Evolutionary conservation across 2,113 vertebrate genomes (phyloP), one percentile per base, ranked within the genome.

Genomic region (Engystomops pustulosus): DNA sequence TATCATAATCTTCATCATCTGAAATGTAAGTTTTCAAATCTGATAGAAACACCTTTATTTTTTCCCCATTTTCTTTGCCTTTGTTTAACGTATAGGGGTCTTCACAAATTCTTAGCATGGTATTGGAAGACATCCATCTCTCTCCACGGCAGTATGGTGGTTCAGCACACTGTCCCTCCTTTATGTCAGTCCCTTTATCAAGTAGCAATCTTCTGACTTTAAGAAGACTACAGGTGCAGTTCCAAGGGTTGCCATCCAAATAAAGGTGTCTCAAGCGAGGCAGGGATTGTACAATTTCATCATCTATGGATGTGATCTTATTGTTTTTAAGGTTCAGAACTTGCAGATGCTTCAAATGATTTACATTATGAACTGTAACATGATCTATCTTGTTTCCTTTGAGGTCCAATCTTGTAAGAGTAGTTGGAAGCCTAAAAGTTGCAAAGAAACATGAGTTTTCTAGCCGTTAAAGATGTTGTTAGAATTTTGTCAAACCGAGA

Each of bases 301-400:
- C 86, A 85, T 92, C 89, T 79, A 95, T 87, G 58, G 91, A 87
- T 27, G 93, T 93, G 85, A 96, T 90, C 78, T 88, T 92, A 89
- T 95, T 96, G 85, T 95, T 94, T 68, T 93, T 89, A 55, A 96
- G 90, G 87, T 96, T 95, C 87, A 96, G 89, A 87, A 96, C 93
- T 86, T 95, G 95, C 47, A 96, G 95, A 15, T 92, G 92, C 87
- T 91, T 93, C 79, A 95, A 88, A 47, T 93, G 88, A 65, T 88
- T 92, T 75, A 96, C 85, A 45, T 94, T 92, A 65, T 85, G 85
- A 68, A 94, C 92, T 71, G 89, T 89, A 82, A 95, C 89, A 11
- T 88, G 88, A 55, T 86, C 81, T 86, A 95, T 95, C 79, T 83
- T 91, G 32, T 95, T 95, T 80, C 92, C 93, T 88, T 96, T 96